Evolutionary conservation across 2,888 invertebrate species (phyloP), one percentile per base, ranked within the genome.

Genomic region (Stictocephala bisonia): DNA sequence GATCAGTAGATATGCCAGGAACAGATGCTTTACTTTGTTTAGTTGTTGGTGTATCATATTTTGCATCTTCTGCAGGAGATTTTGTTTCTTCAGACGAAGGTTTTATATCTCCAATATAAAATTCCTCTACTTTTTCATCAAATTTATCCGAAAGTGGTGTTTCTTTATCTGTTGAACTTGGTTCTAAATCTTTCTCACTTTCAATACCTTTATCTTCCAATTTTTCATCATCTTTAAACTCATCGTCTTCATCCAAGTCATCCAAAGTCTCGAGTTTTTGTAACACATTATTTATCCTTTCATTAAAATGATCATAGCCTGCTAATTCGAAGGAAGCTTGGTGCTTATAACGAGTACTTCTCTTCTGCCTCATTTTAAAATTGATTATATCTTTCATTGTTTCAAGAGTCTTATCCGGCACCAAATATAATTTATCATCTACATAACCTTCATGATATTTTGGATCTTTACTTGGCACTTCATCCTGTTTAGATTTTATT

Each of bases 301-400:
- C 64, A 27, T 27, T 41, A 44, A 64, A 64, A 44, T 64, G 64
- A 24, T 64, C 41, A 20, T 64, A 64, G 13, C 44, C 41, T 9
- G 64, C 20, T 7, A 64, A n/a, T 18, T 64, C 64, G 18, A 41
- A 44, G 6, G 64, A 64, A 3, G 64, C 44, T 44, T 64, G 64
- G 40, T 64, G 64, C 44, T 64, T 64, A 44, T 64, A 64, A 64
- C 64, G 64, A 44, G 44, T 44, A n/a, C 64, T 64, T 24, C 44
- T 18, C 27, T 44, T 41, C 7, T 40, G 64, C 18, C 22, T 41
- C 64, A 64, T 64, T 26, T 64, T 64, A n/a, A 64, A 64, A 15
- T 64, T 64, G 4, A 64, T 64, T 26, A 64, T 64, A 27, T 64
- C 64, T 26, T 15, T 64, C 64, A 64, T 64, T 22, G 64, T 44